Percentiles rank a stretch among this genome's conserved stretches.
Evolutionary conservation across 2,888 invertebrate species (phyloP).

Genomic region (Drosophila colorata): DNA sequence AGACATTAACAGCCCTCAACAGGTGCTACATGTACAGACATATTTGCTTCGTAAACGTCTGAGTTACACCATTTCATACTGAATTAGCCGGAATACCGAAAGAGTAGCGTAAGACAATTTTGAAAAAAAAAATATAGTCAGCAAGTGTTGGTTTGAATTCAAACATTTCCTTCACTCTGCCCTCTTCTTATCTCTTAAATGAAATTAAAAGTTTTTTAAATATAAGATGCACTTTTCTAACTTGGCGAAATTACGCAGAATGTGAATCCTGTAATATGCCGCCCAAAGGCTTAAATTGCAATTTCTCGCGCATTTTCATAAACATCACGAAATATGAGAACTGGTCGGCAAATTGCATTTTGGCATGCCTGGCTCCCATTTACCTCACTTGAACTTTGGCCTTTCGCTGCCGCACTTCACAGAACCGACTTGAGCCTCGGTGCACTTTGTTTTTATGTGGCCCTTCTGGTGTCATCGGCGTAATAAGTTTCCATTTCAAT

Average conservation of each 20-base stretch:
- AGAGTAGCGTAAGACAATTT: too few species aligned
- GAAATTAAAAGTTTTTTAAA: too few species aligned
- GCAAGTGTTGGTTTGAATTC: too few species aligned
- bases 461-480: constrained; percentile 50
- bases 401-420: constrained; percentile 20
- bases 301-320: constrained; percentile 28
- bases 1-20: constrained; percentile 18
- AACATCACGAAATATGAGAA: constrained; percentile 26
- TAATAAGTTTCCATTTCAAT: constrained; percentile 78
- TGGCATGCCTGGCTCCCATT: constrained; percentile 53
- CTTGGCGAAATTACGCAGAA: neutral
- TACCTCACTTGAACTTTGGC: constrained; percentile 51
- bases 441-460: constrained; percentile 50
- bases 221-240: neutral
- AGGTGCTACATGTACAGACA: constrained; percentile 22
- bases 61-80: neutral
- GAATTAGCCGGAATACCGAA: neutral
- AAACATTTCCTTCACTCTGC: too few species aligned
- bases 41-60: neutral
- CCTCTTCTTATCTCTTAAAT: too few species aligned
- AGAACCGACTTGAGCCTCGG: constrained; percentile 22
- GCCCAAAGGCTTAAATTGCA: constrained; percentile 29
- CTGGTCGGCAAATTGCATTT: constrained; percentile 60
- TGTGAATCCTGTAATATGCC: constrained; percentile 6
- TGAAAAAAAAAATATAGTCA: too few species aligned